A percentile compares a stretch with the other conserved stretches of the same genome.
Conservation (phyloP, 1,140 invertebrate species). For the Archivesica marissinica region DNA sequence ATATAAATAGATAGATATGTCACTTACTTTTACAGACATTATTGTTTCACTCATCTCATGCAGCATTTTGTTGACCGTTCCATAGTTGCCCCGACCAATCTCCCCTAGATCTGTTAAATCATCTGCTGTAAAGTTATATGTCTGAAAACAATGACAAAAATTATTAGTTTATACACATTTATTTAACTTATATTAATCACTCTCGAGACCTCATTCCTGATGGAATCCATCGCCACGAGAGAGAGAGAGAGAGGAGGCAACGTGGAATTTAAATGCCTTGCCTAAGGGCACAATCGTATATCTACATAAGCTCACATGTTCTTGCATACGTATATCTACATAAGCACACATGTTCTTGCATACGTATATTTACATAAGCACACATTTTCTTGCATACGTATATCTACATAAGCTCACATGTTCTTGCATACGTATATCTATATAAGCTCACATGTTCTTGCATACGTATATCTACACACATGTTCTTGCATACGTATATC, state of each 20-base stretch:
- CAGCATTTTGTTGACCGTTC: slow-evolving; percentile 98
- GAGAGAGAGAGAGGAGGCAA: neutral
- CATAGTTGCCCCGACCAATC: slow-evolving; percentile 97
- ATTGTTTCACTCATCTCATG: slow-evolving; percentile 94
- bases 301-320: neutral
- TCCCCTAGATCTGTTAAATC: slow-evolving; percentile 95
- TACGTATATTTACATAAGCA: too few relatives aligned
- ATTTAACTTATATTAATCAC: neutral
- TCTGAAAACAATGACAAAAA: slow-evolving; percentile 67
- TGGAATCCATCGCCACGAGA: neutral
- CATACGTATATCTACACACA: too few relatives aligned
- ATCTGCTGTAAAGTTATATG: slow-evolving; percentile 87
- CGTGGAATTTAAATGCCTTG: neutral
- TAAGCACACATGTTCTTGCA: too few relatives aligned
- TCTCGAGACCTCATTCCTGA: neutral
- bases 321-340: too few relatives aligned
- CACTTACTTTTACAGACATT: slow-evolving; percentile 92
- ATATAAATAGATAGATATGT: too few relatives aligned
- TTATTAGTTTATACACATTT: neutral
- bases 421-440: too few relatives aligned
- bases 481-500: too few relatives aligned
- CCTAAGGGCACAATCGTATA: neutral
- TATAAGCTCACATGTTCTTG: too few relatives aligned
- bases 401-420: neutral
- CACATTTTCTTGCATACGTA: too few relatives aligned